phyloP scores from a whole-genome alignment of 1,140 invertebrate genomes.

The Drosophila ercepeae region DNA sequence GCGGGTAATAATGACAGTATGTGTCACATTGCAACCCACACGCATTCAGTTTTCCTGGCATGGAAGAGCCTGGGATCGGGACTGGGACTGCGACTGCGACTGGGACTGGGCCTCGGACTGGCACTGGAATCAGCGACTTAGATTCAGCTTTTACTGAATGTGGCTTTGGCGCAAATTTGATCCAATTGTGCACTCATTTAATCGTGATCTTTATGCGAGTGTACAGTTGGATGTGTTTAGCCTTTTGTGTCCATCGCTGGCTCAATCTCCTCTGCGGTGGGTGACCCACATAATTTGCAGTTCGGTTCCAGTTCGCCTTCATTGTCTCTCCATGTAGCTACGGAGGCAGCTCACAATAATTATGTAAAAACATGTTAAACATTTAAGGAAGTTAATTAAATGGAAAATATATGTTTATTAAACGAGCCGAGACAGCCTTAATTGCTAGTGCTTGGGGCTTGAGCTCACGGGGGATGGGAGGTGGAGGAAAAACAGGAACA shows the following conservation, averaged over 20 bases:
- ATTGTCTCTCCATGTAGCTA: slow-evolving; percentile 21
- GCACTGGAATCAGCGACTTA: too few species aligned
- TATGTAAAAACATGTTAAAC: slow-evolving; percentile 75
- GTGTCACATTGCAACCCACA: slow-evolving; percentile 82
- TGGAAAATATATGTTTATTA: slow-evolving; percentile 78
- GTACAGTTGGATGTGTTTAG: slow-evolving; percentile 82
- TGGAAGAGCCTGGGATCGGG: slow-evolving; percentile 3
- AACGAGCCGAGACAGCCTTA: slow-evolving; percentile 66
- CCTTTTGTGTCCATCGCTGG: slow-evolving; percentile 74
- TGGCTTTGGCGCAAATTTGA: slow-evolving; percentile 79
- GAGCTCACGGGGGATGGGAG: too few species aligned
- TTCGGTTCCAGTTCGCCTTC: slow-evolving; percentile 3
- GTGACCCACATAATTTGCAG: slow-evolving; percentile 72
- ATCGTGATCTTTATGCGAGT: slow-evolving; percentile 81
- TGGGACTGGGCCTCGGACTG: not conserved
- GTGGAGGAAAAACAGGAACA: slow-evolving; percentile 28
- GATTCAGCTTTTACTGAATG: slow-evolving; percentile 41
- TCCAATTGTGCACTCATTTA: slow-evolving; percentile 82
- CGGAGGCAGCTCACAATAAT: slow-evolving; percentile 56
- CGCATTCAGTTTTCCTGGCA: slow-evolving; percentile 78
- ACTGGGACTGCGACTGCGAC: not conserved
- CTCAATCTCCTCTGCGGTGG: slow-evolving; percentile 48
- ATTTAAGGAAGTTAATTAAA: slow-evolving; percentile 82
- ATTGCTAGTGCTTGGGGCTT: slow-evolving; percentile 45
- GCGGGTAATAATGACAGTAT: slow-evolving; percentile 82